Evolutionary conservation across 2,113 vertebrate species (phyloP), one percentile per base, ranked within the genome.

Genomic region (Forbesichthys papilliferus): DNA sequence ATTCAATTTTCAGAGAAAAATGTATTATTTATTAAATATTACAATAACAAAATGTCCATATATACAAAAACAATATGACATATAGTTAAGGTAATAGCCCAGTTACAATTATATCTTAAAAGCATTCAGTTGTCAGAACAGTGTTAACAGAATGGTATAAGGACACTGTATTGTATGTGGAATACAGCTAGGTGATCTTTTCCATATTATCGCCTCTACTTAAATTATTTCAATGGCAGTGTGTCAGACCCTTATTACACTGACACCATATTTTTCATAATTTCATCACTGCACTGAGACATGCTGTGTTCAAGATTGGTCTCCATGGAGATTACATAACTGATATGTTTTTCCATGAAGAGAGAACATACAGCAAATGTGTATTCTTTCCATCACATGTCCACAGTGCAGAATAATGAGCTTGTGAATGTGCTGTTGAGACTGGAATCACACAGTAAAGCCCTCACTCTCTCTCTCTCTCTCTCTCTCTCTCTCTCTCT

Each of bases 241-340:
- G 61, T 49, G 11, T 36, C 56, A 53, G 56, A 54, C 36, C 13
- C 1, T 27, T 20, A 57, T 55, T 11, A 3, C 4, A 3, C 11
- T n/a, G 20, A 66, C 27, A 66, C 59, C 64, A 49, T 33, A 58
- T 58, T 78, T 47, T 77, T 63, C 63, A 60, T 66, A 64, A 20
- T 77, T 62, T 64, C 48, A 60, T 68, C 64, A 12, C 68, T 53
- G 54, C 16, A 36, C 66, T 57, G 18, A 55, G 33, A 76, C 69
- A 76, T 71, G 68, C 57, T 71, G 62, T 49, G 47, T 57, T 70
- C 42, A 8, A 12, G 46, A 33, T 51, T 49, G 70, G 74, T 63
- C 46, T 51, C 68, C 48, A 47, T 63, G 64, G 74, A 3, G 16
- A 71, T 54, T 7, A 14, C 68, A 58, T 52, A 55, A 58, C 63